These are phyloP conservation scores for Melipona quadrifasciata DNA, from an alignment of 1,140 invertebrate genomes.

Conservation along the genomic window DNA sequence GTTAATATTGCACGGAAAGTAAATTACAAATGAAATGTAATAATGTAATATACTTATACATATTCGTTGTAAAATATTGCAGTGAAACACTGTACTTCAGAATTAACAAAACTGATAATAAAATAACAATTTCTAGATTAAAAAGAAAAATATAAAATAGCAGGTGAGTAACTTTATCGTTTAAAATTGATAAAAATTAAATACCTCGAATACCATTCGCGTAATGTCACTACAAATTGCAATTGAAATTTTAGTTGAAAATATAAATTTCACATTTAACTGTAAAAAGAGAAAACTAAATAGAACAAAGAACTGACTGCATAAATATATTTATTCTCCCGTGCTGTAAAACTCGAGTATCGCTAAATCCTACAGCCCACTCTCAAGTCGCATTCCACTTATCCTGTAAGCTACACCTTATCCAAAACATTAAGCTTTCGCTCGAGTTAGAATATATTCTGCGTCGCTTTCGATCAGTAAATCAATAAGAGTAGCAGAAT, in stretches of 20 bases:
- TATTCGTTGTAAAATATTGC: too few relatives aligned
- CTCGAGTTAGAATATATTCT: not conserved
- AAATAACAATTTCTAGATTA: not conserved
- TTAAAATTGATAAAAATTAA: not conserved
- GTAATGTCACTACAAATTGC: not conserved
- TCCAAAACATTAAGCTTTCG: not conserved
- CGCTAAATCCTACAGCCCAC: not conserved
- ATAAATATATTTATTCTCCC: not conserved
- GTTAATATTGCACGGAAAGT: too few relatives aligned
- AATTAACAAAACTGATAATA: not conserved
- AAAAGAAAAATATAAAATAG: not conserved
- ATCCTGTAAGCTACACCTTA: not conserved
- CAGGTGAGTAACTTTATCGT: not conserved
- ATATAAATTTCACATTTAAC: not conserved
- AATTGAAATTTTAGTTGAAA: not conserved
- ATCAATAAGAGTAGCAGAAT: constrained; percentile 30
- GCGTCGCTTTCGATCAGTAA: constrained; percentile 16
- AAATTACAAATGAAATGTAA: too few relatives aligned
- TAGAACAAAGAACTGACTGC: too few relatives aligned
- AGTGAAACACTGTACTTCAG: too few relatives aligned
- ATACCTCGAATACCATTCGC: not conserved
- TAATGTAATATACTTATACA: too few relatives aligned
- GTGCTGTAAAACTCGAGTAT: not conserved
- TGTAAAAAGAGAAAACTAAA: not conserved
- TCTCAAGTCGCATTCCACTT: not conserved